phyloP scores from a whole-genome alignment of 2,888 invertebrate genomes.

The Plutella xylostella region DNA sequence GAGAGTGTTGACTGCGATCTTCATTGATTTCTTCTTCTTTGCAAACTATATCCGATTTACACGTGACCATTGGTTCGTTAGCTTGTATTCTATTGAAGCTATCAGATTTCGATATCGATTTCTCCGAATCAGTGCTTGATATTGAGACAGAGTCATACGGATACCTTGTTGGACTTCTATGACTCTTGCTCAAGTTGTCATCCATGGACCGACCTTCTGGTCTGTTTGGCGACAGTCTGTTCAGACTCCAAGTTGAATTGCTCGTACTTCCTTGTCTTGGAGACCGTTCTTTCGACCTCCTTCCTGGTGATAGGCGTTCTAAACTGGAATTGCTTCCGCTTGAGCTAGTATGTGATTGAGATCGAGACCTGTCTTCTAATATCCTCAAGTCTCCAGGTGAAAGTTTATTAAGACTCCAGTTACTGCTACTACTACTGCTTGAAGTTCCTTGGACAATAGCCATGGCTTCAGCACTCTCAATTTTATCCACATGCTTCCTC shows the following conservation, averaged over 20 bases:
- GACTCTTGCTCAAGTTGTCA: constrained; percentile 54
- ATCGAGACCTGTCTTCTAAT: constrained; percentile 57
- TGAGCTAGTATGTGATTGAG: constrained; percentile 62
- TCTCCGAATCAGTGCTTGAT: constrained; percentile 64
- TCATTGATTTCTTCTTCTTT: constrained; percentile 65
- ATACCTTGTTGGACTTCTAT: constrained; percentile 57
- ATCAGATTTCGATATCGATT: constrained; percentile 64
- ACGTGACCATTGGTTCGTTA: constrained; percentile 63
- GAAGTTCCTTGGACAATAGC: constrained; percentile 60
- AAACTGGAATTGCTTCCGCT: constrained; percentile 64
- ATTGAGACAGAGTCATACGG: constrained; percentile 63
- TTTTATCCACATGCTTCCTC: constrained; percentile 58
- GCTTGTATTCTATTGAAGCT: constrained; percentile 61
- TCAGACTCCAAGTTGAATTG: constrained; percentile 64
- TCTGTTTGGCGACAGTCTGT: constrained; percentile 58
- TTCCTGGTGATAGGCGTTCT: constrained; percentile 60
- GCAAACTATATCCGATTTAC: constrained; percentile 59
- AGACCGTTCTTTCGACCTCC: constrained; percentile 61
- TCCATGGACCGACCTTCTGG: constrained; percentile 62
- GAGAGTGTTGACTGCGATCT: constrained; percentile 76
- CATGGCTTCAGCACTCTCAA: constrained; percentile 58
- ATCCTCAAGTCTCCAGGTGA: constrained; percentile 62
- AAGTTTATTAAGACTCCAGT: constrained; percentile 63
- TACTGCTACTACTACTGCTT: constrained; percentile 64
- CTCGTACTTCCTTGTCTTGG: constrained; percentile 62